phyloP scores from a whole-genome alignment of 37 sponge, comb jelly and placozoan genomes.

The Spongilla lacustris region DNA sequence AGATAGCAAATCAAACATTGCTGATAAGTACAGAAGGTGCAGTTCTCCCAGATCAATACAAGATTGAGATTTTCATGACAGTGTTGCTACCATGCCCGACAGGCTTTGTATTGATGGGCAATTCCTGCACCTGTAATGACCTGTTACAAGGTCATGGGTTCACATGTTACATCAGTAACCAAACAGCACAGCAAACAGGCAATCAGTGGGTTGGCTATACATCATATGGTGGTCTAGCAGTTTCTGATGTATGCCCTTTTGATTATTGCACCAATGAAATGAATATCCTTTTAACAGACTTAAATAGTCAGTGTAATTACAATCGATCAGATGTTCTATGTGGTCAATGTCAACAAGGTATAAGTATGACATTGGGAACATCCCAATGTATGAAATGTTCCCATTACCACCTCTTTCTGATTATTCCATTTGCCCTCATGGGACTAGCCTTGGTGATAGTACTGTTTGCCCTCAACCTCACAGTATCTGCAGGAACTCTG shows the following conservation, averaged over 20 bases:
- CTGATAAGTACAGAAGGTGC: neutral
- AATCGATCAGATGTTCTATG: slow-evolving; percentile 31
- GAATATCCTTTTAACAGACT: neutral
- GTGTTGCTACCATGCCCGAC: slow-evolving; percentile 13
- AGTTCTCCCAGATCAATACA: neutral
- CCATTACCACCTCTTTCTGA: slow-evolving; percentile 8
- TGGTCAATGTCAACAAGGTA: slow-evolving; percentile 28
- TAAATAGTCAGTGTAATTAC: slow-evolving; percentile 20
- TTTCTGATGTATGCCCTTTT: slow-evolving; percentile 18
- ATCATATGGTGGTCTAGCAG: neutral
- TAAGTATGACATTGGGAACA: slow-evolving; percentile 5
- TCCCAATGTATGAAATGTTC: slow-evolving; percentile 16
- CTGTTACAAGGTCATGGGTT: neutral
- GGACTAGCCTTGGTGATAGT: slow-evolving; percentile 19
- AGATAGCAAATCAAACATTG: neutral
- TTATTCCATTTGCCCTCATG: slow-evolving; percentile 7
- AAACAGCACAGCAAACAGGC: neutral
- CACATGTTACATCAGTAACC: neutral
- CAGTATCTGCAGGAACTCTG: slow-evolving; percentile 30
- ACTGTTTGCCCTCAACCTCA: slow-evolving; percentile 16
- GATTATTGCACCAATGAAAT: slow-evolving; percentile 7
- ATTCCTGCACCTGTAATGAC: neutral
- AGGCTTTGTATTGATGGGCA: neutral
- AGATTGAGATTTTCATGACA: neutral
- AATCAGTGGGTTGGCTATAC: slow-evolving; percentile 4